Base-by-base conservation (phyloP, 2,113 vertebrate genomes). In the Nannospalax galili region DNA sequence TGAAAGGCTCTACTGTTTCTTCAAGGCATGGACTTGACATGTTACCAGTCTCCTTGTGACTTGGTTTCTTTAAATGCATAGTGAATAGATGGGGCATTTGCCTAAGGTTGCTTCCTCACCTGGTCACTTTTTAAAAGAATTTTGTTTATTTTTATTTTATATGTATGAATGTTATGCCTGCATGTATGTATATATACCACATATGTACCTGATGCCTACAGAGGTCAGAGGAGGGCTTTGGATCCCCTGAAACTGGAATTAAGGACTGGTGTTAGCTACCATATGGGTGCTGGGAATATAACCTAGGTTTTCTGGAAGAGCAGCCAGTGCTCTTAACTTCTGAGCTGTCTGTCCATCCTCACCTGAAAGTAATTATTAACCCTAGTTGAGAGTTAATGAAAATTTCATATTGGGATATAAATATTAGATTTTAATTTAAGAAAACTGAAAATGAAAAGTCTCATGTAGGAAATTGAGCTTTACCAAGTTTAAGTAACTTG, bases 381-480 rank as follows among this genome's bases (percentile, higher is more conserved):
- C 32, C 16, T 70, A 90, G 30, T 24, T 60, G 40, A 94, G 40
- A 86, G 64, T 86, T 86, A 52, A 88, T 67, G 8, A 48, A 35
- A 67, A 45, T 58, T 90, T 79, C 45, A 88, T 78, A 60, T 60
- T 74, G 87, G n/a, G 3, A 8, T 79, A 2, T 75, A 62, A 37
- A 14, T 45, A 82, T 58, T 78, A 80, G 86, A 12, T 37, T 90
- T 35, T 96, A 32, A 65, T 72, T 86, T 69, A 80, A 90, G 8
- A 24, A 95, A 84, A 73, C 28, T 75, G 30, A 90, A 90, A 80
- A 84, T 77, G 45, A 75, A 90, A 58, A 37, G 20, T 58, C 52
- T 81, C 14, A 17, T 15, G 78, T 40, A 86, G 90, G 22, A 92
- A 74, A 86, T 0, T 65, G 19, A 89, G n/a, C 15, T 40, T 91